Evolutionary conservation across 2,888 invertebrate species (phyloP), one percentile per base, ranked within the genome.

Genomic region (Melangyna quadrimaculata): DNA sequence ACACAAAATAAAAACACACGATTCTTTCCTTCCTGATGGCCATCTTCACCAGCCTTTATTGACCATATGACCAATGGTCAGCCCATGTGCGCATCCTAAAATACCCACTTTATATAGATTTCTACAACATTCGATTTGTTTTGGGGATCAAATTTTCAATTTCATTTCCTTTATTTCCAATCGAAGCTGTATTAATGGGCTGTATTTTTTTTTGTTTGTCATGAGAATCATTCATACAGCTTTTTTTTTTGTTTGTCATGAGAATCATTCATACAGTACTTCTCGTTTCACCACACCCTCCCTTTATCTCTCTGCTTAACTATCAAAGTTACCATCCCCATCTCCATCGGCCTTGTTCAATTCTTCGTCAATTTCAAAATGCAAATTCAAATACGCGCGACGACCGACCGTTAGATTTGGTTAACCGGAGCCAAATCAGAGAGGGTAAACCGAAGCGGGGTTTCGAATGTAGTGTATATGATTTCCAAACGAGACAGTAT

Each of bases 301-400:
- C n/a, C n/a, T n/a, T 10, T 29, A 1, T 32, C 17, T 5, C 0
- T 6, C 29, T 17, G 17, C 10, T 17, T 55, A 55, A 10, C 29
- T 17, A 17, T 55, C 17, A 29, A 55, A 55, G 17, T 55, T n/a
- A n/a, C n/a, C n/a, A n/a, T 17, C 10, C 9, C 9, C 29, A 40
- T 29, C 40, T 48, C 55, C 43, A n/a, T n/a, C 8, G 7, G 29
- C 14, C 59, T 55, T 63, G 81, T 53, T 71, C 57, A 59, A 70
- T 63, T 40, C 45, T 27, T 37, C 12, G 80, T 72, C 69, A 72
- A 73, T 78, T 43, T 70, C 19, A 57, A 77, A 72, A 86, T 86
- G 69, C 73, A 73, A 86, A 86, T 81, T 40, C 14, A 61, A 53
- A 72, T 69, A 35, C 69, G 45, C 12, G 43, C 59, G 51, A 29